Percentiles rank a stretch among this genome's conserved stretches.
phyloP scores from a whole-genome alignment of 2,797 vertebrate genomes.

The Phalanger gymnotis region DNA sequence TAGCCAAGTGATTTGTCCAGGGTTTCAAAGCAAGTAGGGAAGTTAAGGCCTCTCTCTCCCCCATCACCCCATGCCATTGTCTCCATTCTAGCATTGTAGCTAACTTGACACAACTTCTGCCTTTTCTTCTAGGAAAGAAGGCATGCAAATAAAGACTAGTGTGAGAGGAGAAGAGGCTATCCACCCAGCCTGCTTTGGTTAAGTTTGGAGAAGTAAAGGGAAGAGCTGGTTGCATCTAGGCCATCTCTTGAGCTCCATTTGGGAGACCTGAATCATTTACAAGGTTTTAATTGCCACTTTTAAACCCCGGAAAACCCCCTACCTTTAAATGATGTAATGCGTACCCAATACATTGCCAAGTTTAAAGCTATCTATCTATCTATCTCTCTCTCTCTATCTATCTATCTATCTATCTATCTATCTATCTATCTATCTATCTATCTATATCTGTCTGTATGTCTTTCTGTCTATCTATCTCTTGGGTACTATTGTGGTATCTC shows the following conservation, averaged over 20 bases:
- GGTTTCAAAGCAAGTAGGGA: background rate
- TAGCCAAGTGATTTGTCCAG: background rate
- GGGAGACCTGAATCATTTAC: background rate
- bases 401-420: conserved; percentile 14
- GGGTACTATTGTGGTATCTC: background rate
- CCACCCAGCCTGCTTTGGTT: background rate
- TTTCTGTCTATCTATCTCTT: conserved; percentile 20
- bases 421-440: conserved; percentile 6
- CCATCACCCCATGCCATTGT: background rate
- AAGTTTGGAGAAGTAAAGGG: background rate
- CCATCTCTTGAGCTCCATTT: background rate
- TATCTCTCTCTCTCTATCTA: conserved; percentile 13
- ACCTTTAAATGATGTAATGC: background rate
- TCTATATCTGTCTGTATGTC: background rate
- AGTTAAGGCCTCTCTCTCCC: no score
- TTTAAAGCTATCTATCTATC: background rate
- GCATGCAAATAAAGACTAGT: background rate
- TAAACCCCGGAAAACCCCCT: no score
- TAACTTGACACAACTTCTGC: background rate
- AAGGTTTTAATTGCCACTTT: no score
- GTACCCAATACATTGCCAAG: background rate
- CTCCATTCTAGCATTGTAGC: background rate
- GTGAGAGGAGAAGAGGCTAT: background rate
- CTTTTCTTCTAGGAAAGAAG: background rate
- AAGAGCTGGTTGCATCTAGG: background rate